Percentiles rank a stretch among this genome's conserved stretches.
phyloP scores from a whole-genome alignment of 2,113 vertebrate genomes.

The Daphoenositta chrysoptera region DNA sequence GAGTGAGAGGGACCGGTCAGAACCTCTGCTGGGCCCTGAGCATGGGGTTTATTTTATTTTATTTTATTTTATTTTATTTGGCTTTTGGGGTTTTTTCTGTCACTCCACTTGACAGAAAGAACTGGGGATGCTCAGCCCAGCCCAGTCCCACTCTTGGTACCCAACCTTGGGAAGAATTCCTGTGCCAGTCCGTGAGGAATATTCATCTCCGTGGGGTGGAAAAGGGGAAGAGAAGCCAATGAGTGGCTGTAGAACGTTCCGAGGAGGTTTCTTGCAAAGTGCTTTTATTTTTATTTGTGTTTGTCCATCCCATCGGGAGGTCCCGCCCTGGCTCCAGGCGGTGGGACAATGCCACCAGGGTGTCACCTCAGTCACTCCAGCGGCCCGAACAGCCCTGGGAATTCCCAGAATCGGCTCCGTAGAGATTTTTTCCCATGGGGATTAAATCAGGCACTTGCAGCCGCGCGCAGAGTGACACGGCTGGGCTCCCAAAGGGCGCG shows the following conservation, averaged over 20 bases:
- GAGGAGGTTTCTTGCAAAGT: background rate
- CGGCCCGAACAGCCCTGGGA: rapidly evolving
- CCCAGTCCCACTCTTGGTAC: rapidly evolving
- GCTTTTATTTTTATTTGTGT: background rate
- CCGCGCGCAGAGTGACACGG: rapidly evolving
- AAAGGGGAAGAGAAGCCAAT: background rate
- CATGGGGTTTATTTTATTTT: background rate
- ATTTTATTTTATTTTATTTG: no score
- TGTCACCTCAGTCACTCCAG: rapidly evolving
- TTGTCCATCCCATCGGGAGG: rapidly evolving
- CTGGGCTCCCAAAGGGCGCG: rapidly evolving
- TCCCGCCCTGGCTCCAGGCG: rapidly evolving
- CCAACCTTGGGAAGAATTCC: rapidly evolving
- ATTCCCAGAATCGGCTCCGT: background rate
- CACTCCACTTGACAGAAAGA: background rate
- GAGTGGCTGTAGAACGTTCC: background rate
- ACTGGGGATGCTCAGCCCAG: background rate
- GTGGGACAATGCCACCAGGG: rapidly evolving
- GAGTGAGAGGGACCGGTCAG: rapidly evolving
- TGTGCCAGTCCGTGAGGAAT: background rate
- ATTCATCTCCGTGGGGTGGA: rapidly evolving
- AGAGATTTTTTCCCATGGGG: background rate
- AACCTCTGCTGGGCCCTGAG: background rate
- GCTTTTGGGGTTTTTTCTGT: background rate
- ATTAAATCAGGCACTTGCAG: rapidly evolving